A percentile compares a stretch with the other conserved stretches of the same genome.
Evolutionary conservation across 1,140 invertebrate genomes (phyloP).

Genomic region (Temnothorax curvispinosus): DNA sequence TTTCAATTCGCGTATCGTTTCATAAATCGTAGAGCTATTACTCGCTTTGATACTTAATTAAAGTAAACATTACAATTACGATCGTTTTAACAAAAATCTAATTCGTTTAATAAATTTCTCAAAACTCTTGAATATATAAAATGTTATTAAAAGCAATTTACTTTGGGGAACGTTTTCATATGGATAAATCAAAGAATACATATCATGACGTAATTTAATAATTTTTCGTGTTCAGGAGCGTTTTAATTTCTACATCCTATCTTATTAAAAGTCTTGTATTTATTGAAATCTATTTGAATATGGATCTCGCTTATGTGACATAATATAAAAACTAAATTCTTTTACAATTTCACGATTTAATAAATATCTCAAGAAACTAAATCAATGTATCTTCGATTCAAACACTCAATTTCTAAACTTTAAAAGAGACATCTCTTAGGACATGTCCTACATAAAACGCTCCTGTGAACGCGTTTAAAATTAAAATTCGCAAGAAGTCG

Average conservation of each 20-base stretch:
- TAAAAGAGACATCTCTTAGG: not conserved
- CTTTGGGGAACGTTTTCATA: conserved; percentile 3
- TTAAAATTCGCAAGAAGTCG: not conserved
- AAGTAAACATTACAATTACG: conserved; percentile 17
- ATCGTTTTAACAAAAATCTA: conserved; percentile 37
- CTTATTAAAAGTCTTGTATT: not conserved
- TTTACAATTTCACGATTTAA: not conserved
- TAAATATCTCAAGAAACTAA: conserved; percentile 5
- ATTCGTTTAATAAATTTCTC: conserved; percentile 22
- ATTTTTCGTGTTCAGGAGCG: not conserved
- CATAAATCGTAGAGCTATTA: not conserved
- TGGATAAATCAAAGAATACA: conserved; percentile 5
- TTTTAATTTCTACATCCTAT: conserved; percentile 17
- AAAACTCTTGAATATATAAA: conserved; percentile 20
- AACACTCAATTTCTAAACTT: not conserved
- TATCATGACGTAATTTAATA: conserved; percentile 6
- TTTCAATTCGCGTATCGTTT: conserved; percentile 13
- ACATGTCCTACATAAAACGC: not conserved
- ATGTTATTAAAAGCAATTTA: conserved; percentile 22
- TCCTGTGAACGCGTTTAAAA: not conserved
- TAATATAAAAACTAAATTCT: not conserved
- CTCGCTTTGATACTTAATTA: conserved; percentile 32
- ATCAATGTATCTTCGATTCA: not conserved
- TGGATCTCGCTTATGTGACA: not conserved
- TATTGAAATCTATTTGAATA: conserved; percentile 10